Evolutionary conservation across 2,797 vertebrate genomes (phyloP), one percentile per base, ranked within the genome.

Genomic region (Leuciscus waleckii): DNA sequence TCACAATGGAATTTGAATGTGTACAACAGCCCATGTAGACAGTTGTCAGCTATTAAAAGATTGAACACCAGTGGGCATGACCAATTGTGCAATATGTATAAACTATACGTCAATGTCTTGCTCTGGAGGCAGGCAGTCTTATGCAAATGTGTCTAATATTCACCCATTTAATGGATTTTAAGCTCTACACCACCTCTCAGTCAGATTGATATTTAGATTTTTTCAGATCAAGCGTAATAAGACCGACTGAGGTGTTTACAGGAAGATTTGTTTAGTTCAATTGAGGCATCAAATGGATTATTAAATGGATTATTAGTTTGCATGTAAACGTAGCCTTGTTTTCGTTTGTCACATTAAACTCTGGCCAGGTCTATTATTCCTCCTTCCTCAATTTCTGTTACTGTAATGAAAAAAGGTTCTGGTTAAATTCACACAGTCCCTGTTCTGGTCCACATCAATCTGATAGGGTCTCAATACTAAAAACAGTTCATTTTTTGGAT

Each of bases 381-480:
- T 61, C 56, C 56, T n/a, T n/a, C 7, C 7, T 7, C 10, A 5
- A 26, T 13, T 61, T 5, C 56, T 5, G n/a, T 26, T 61, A 13
- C n/a, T 26, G 4, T 26, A 26, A 1, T 26, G 4, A 61, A 61
- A 81, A 32, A 23, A 9, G 92, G 90, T 87, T 79, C 82, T 70
- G 81, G 84, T 88, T 88, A 87, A 56, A 87, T 91, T 89, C 90
- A 90, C 35, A 23, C 21, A 39, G 10, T 70, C 37, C 13, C 11
- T 70, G 21, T 70, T 70, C 21, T 41, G 37, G 37, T 70, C 21
- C 21, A 70, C 5, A 19, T 43, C 69, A 4, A 14, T 70, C 11
- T 41, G 21, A 70, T 1, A 41, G 67, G 21, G 21, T 69, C 68
- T 23, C 1, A 7, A 21, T 69, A 41, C 35, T 14, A 63, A 1